These are phyloP conservation scores for Agrenia bidenticulata DNA, from an alignment of 2,888 invertebrate species.

Conservation along the genomic window DNA sequence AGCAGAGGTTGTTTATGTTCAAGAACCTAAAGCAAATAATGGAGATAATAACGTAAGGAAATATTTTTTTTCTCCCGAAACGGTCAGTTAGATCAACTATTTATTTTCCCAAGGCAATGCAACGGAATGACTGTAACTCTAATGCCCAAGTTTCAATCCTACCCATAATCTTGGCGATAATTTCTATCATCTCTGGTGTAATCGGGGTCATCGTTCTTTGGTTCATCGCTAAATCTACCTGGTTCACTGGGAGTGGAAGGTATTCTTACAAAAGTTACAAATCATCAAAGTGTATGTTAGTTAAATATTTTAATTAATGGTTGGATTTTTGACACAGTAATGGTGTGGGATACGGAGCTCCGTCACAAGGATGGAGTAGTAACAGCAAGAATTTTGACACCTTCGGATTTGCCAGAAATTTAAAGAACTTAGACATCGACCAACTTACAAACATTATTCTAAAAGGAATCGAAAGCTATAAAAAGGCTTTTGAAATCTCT, in stretches of 20 bases:
- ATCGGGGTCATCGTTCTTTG: conserved; percentile 33
- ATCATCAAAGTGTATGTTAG: not conserved
- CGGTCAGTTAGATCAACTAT: too few species aligned
- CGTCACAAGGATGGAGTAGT: not conserved
- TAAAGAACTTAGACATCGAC: conserved; percentile 6
- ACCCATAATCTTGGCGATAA: conserved; percentile 32
- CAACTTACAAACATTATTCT: conserved; percentile 10
- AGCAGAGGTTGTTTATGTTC: too few species aligned
- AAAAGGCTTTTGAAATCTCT: not conserved
- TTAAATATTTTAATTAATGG: too few species aligned
- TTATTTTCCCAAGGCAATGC: not conserved
- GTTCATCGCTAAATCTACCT: conserved; percentile 18
- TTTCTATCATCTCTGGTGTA: conserved; percentile 27
- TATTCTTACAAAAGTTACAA: too few species aligned
- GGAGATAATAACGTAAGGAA: too few species aligned
- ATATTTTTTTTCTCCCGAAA: too few species aligned
- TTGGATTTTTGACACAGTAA: too few species aligned
- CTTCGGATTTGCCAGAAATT: conserved; percentile 22
- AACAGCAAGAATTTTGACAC: not conserved
- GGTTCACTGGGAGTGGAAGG: not conserved
- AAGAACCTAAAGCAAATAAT: too few species aligned
- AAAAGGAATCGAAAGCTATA: conserved; percentile 8
- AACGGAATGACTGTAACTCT: conserved; percentile 16
- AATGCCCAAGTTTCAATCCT: conserved; percentile 27
- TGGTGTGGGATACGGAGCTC: too few species aligned